Evolutionary conservation across 2,113 vertebrate genomes (phyloP).

Genomic region (Cercopithecus mona): DNA sequence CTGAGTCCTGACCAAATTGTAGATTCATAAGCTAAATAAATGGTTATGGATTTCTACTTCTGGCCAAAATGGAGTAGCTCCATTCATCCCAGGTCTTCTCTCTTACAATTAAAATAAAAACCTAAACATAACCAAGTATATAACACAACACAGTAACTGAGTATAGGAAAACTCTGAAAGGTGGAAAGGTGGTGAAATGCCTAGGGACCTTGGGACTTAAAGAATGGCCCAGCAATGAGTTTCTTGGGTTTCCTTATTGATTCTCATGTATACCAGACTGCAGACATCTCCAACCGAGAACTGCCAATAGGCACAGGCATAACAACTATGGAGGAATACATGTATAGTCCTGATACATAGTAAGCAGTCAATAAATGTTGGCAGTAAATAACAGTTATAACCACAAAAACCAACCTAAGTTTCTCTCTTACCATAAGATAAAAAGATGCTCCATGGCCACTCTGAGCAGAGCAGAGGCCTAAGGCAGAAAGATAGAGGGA

Average conservation of each 20-base stretch:
- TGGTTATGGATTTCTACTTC: not conserved
- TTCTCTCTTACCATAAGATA: not conserved
- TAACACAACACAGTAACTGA: not conserved
- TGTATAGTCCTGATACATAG: not conserved
- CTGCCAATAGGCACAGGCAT: not conserved
- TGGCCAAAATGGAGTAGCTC: not conserved
- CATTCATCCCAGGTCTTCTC: not conserved
- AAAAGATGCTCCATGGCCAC: not conserved
- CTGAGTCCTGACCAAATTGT: not conserved
- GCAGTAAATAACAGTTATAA: not conserved
- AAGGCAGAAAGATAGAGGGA: not conserved
- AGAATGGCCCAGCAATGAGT: not conserved
- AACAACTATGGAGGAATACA: not conserved
- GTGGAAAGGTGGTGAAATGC: not conserved
- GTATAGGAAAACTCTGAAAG: not conserved
- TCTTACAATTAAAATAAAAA: slow-evolving; percentile 14
- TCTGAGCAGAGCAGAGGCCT: not conserved
- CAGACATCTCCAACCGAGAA: not conserved
- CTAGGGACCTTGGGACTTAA: not conserved
- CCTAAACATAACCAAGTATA: not conserved
- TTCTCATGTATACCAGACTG: not conserved
- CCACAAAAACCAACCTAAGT: not conserved
- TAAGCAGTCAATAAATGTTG: not conserved
- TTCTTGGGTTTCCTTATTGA: not conserved
- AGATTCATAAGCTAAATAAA: not conserved